Base-by-base conservation (phyloP, 1,140 invertebrate species). In the Hycleus phaleratus region DNA sequence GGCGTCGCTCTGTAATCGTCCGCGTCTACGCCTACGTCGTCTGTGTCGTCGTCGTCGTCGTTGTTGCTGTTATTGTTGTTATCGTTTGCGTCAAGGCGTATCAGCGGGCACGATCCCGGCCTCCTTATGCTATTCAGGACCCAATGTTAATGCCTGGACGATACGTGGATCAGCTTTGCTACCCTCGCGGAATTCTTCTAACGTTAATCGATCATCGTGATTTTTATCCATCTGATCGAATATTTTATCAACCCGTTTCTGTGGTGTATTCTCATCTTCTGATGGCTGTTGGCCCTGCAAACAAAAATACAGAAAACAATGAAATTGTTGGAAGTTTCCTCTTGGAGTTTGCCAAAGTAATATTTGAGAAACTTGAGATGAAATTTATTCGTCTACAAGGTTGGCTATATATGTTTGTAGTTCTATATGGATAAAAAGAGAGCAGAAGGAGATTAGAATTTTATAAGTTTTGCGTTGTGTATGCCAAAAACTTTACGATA, bases 141-240 rank as follows among this genome's bases (percentile, higher is more conserved):
- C 88, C 61, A 91, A 77, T 25, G 88, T 88, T 44, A 91, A 76
- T n/a, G 89, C 96, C 77, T 98, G 95, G 11, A 98, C 95, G 73
- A 99, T 99, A 76, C 95, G 86, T 4, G 96, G 95, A 78, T 99
- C 96, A 44, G 93, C 93, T 78, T 98, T 98, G 73, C 94, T 97
- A 60, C 95, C 95, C 79, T 98, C 96, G 68, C 95, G 86, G 78
- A 99, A 99, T 77, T 99, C 96, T 69, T 98, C 95, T 61, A 97
- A 82, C 10, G 95, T 98, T 60, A 99, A 82, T 73, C 90, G 87
- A 73, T 97, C 95, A 78, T 99, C 96, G 76, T 96, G 91, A 74
- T 99, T 98, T 79, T 97, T 96, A 78, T 97, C 95, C 93, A 97
- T 96, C 73, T 95, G 93, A 74, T 95, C 91, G 77, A 97, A 97